Conservation (phyloP, 2,888 invertebrate genomes). For the Pomacea canaliculata region DNA sequence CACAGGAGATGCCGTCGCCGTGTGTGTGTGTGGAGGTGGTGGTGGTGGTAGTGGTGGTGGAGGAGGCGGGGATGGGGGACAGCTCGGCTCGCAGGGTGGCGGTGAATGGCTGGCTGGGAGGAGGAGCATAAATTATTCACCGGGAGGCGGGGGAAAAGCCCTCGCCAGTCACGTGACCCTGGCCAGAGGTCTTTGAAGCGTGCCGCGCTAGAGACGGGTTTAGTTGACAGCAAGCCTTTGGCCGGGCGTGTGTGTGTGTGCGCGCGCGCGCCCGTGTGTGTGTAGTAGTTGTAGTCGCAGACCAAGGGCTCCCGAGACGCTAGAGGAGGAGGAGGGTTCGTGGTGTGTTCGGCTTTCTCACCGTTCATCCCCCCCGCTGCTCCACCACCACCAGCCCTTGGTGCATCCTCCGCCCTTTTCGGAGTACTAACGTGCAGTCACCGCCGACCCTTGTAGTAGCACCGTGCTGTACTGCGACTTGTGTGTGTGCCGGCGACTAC, state of each 20-base stretch:
- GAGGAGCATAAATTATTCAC: conserved; percentile 4
- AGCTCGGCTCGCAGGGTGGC: neutral
- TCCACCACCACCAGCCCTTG: neutral
- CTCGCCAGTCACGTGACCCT: neutral
- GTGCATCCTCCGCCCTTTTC: too few relatives aligned
- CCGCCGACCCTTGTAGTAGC: too few relatives aligned
- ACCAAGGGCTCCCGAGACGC: neutral
- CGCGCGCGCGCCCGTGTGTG: neutral
- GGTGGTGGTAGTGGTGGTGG: neutral
- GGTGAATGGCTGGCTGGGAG: conserved; percentile 2
- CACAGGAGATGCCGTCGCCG: neutral
- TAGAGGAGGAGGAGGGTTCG: neutral
- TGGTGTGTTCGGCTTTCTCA: neutral
- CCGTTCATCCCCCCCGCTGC: neutral
- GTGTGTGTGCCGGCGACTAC: too few relatives aligned
- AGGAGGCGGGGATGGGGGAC: too few relatives aligned
- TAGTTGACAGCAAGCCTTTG: neutral
- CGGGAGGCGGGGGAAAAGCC: neutral
- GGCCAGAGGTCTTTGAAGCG: neutral
- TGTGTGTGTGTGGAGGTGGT: neutral
- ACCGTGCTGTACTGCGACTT: too few relatives aligned
- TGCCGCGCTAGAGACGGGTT: neutral
- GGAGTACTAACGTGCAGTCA: too few relatives aligned
- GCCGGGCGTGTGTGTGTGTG: neutral
- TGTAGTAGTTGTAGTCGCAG: neutral